Percentiles rank a stretch among this genome's conserved stretches.
These are phyloP conservation scores for Gouania willdenowi DNA, from an alignment of 2,797 vertebrate species.

Conservation along the genomic window DNA sequence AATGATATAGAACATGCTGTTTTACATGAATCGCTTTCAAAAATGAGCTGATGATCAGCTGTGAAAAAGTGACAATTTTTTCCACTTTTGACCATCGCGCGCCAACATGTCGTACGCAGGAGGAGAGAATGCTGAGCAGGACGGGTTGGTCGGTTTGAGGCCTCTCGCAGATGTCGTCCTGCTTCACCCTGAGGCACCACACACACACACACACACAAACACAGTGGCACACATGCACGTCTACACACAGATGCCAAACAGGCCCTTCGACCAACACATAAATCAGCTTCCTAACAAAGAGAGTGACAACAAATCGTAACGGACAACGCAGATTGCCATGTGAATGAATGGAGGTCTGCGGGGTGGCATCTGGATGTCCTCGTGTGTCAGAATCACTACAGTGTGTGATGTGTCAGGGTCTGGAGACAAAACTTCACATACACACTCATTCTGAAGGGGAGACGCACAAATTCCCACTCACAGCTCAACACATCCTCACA, in stretches of 20 bases:
- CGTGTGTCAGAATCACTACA: conserved; percentile 15
- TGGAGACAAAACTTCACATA: conserved; percentile 1
- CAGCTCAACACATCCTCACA: conserved; percentile 52
- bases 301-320: conserved; percentile 50
- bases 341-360: conserved; percentile 14
- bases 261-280: conserved; percentile 34
- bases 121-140: conserved; percentile 4
- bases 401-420: background rate
- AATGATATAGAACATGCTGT: no score
- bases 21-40: no score
- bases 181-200: conserved; percentile 40
- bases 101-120: background rate
- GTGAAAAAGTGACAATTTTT: no score
- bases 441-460: conserved; percentile 3
- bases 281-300: conserved; percentile 63
- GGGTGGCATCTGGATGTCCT: conserved; percentile 38
- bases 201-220: conserved; percentile 7
- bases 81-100: no score
- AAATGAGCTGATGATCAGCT: no score
- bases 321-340: conserved; percentile 21
- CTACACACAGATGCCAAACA: conserved; percentile 15
- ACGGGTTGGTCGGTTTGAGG: conserved; percentile 26
- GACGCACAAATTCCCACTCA: conserved; percentile 24
- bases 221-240: background rate
- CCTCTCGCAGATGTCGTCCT: conserved; percentile 49